Evolutionary conservation across 1,140 invertebrate species (phyloP), one percentile per base, ranked within the genome.

Genomic region (Sycophila sp.): DNA sequence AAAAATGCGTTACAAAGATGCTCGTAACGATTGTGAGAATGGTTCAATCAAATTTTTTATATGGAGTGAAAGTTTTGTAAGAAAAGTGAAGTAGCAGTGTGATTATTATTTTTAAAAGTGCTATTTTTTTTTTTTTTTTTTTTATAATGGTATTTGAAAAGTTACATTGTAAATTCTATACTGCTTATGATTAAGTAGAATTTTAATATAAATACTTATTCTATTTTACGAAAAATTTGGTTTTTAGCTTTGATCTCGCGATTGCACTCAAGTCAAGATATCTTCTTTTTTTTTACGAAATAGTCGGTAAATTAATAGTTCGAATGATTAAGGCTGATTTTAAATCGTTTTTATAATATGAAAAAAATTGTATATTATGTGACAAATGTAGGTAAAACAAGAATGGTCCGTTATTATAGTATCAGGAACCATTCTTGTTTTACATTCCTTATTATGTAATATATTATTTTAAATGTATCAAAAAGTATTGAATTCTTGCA

Each of bases 31-130:
- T 28, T 58, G 55, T 51, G 45, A 66, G 19, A 55, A 19, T 62
- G 32, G 11, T 59, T 4, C 56, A 60, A 66, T 67, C 34, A 67
- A 72, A 67, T 38, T 72, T 72, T 67, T 70, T 69, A 65, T 69
- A 69, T 15, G 36, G 66, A 42, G 38, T 64, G 59, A 60, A 55
- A 69, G 19, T 65, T 67, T 66, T 65, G 19, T 64, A 56, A 30
- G 13, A 32, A 32, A 15, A 59, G 36, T 15, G 49, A 32, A 56
- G 56, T 45, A 42, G 55, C 42, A 34, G 24, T 38, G 60, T 64
- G 28, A 26, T 60, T 36, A 51, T 24, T 36, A 5, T 62, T 40
- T 40, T 24, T 2, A 11, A 66, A 51, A 59, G 8, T 40, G n/a
- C 40, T 67, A 51, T 30, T 60, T 68, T 6, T 42, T 63, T 69